phyloP scores from a whole-genome alignment of 92 coral and sea anemone genomes.

The Phymanthus crucifer region DNA sequence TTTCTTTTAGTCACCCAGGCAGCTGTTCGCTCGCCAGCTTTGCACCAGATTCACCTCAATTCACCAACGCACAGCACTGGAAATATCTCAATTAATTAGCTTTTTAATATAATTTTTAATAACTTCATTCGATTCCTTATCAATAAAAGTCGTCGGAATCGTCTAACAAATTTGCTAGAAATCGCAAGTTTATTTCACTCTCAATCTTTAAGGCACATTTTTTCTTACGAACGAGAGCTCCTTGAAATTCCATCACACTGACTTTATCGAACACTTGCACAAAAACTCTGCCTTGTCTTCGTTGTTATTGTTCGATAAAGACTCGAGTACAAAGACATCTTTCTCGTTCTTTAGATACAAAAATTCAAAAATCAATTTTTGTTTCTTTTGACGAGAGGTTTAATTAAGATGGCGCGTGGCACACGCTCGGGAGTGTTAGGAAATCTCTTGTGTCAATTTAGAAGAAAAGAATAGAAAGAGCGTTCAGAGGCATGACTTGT shows the following conservation, averaged over 20 bases:
- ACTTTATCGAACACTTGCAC: neutral
- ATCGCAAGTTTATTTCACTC: neutral
- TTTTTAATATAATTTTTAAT: neutral
- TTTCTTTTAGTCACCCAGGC: neutral
- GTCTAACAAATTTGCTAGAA: neutral
- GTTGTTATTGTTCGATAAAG: neutral
- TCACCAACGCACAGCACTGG: neutral
- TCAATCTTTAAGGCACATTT: constrained; percentile 6
- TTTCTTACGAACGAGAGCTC: neutral
- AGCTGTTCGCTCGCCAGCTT: neutral
- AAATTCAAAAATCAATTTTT: neutral
- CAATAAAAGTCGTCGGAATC: neutral
- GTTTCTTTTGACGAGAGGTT: neutral
- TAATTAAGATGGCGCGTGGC: constrained; percentile 36
- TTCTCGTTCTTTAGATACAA: constrained; percentile 3
- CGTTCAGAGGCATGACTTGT: neutral
- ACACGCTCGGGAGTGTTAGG: constrained; percentile 2
- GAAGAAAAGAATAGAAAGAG: neutral
- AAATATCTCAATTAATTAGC: neutral
- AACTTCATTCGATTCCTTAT: neutral
- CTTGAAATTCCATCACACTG: neutral
- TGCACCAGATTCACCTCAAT: neutral
- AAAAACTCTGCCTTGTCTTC: neutral
- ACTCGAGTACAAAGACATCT: neutral
- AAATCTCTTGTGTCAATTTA: neutral